Conservation (phyloP, 2,888 invertebrate species). For the Smittia sp. region DNA sequence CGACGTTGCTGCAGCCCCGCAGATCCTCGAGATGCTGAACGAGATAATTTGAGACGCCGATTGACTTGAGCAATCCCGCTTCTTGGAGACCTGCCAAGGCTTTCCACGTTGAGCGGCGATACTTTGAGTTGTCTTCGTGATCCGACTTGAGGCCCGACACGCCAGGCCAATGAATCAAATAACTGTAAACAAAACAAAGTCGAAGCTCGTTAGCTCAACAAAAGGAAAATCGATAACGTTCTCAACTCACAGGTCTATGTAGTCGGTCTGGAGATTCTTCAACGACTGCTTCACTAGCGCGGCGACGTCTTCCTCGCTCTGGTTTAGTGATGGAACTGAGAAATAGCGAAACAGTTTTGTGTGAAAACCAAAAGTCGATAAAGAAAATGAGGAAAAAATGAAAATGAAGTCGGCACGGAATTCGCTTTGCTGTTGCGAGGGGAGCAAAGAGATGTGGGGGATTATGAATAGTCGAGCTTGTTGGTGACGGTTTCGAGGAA, state of each 20-base stretch:
- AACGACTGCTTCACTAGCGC: slow-evolving; percentile 57
- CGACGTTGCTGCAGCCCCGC: slow-evolving; percentile 56
- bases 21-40: slow-evolving; percentile 66
- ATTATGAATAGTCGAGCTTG: no score
- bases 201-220: slow-evolving; percentile 51
- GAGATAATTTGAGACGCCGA: slow-evolving; percentile 82
- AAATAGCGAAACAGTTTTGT: neutral
- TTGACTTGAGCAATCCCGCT: slow-evolving; percentile 59
- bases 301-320: slow-evolving; percentile 20
- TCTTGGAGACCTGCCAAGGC: slow-evolving; percentile 63
- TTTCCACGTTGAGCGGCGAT: slow-evolving; percentile 67
- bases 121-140: slow-evolving; percentile 57
- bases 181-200: slow-evolving; percentile 47
- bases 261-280: slow-evolving; percentile 61
- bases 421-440: no score
- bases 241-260: slow-evolving; percentile 62
- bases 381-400: neutral
- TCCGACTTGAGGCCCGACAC: slow-evolving; percentile 57
- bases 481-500: no score
- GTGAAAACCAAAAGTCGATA: slow-evolving; percentile 3
- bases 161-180: slow-evolving; percentile 81
- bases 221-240: neutral
- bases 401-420: neutral
- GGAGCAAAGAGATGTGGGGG: no score
- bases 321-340: slow-evolving; percentile 28